A percentile compares a stretch with the other conserved stretches of the same genome.
phyloP scores from a whole-genome alignment of 2,113 vertebrate genomes.

The Promerops cafer region DNA sequence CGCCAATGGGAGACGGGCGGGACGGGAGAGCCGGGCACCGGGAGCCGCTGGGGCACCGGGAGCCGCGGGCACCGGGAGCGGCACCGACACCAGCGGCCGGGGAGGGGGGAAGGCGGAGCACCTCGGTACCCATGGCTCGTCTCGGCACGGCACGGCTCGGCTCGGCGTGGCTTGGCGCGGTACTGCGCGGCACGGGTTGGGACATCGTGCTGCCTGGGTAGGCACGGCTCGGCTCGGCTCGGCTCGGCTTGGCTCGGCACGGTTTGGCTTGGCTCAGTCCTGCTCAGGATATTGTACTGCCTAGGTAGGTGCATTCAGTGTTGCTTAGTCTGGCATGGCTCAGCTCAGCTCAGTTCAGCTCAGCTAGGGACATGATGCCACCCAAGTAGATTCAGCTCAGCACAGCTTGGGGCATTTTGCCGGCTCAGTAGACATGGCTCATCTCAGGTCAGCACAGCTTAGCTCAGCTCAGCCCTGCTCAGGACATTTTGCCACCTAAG shows the following conservation, averaged over 20 bases:
- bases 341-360: not conserved
- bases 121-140: not conserved
- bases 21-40: not conserved
- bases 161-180: not conserved
- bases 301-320: not conserved
- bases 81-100: not conserved
- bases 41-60: not conserved
- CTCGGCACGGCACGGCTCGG: not conserved
- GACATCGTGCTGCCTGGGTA: not conserved
- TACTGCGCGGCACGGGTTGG: not conserved
- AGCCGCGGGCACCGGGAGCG: not conserved
- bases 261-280: not conserved
- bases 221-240: not conserved
- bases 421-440: not conserved
- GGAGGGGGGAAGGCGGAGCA: not conserved
- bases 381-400: not conserved
- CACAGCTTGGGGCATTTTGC: not conserved
- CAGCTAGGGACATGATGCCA: not conserved
- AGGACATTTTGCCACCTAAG: not conserved
- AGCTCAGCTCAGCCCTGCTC: not conserved
- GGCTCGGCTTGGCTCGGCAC: too few relatives aligned
- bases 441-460: not conserved
- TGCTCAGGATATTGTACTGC: not conserved
- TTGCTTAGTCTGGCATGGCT: not conserved
- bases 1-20: slow-evolving; percentile 7